Base-by-base conservation (phyloP, 2,888 invertebrate species). In the Polyommatus iphigenia region DNA sequence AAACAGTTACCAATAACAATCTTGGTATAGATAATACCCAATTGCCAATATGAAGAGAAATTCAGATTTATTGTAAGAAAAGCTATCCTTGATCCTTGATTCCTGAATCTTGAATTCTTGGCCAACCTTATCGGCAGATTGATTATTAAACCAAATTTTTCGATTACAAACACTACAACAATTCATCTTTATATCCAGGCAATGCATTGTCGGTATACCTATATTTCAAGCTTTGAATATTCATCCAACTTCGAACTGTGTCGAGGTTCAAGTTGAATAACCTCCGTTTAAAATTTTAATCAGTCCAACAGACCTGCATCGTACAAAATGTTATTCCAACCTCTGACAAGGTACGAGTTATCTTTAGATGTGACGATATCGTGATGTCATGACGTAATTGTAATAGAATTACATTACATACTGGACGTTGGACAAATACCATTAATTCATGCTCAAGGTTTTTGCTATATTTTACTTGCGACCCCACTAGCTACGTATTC, bases 281-380 rank as follows among this genome's bases (percentile, higher is more conserved):
- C 67, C 67, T 67, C 18, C 5, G 15, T 67, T 67, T 62, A 10
- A 67, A 32, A 67, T 2, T 67, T 67, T 67, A 67, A 67, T 67
- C 67, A 29, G 20, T 13, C 62, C 13, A 62, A 24, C 59, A 59
- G 59, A 62, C 24, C 5, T 67, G 67, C 29, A 67, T 67, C 29
- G 67, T 67, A 67, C 18, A 67, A 29, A 67, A 67, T 32, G 29
- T 67, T 29, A 62, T 62, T 24, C 29, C 29, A 15, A 67, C 24
- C 67, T 67, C 15, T 32, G 67, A 29, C 41, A 54, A 75, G 54
- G 29, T 75, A 75, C 54, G 75, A 75, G 29, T 29, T 75, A 75
- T 75, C 75, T 75, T 75, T 75, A 75, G 50, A 54, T 54, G 36
- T 67, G 67, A 67, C 67, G 29, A 32, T 15, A 75, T 50, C 50